These are phyloP conservation scores for Laothoe populi DNA, from an alignment of 2,888 invertebrate genomes.

Conservation along the genomic window DNA sequence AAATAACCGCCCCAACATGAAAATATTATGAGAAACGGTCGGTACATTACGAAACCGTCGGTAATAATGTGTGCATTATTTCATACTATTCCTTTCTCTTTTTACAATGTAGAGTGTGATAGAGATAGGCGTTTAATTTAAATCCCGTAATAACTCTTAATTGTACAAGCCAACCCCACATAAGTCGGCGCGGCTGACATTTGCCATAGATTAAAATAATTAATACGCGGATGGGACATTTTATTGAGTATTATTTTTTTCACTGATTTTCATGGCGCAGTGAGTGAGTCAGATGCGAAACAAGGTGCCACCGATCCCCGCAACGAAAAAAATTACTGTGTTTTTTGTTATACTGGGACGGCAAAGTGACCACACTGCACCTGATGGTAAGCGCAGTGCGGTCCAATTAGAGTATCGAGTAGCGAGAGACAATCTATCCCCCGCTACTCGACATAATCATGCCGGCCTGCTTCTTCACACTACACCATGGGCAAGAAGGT, in stretches of 20 bases:
- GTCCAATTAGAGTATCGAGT: too few species aligned
- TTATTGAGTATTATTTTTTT: too few species aligned
- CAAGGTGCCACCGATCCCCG: too few species aligned
- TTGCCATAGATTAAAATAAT: conserved; percentile 22
- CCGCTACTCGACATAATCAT: too few species aligned
- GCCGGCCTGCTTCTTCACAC: too few species aligned
- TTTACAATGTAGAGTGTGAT: conserved; percentile 23
- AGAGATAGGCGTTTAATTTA: conserved; percentile 33
- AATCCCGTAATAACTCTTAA: conserved; percentile 35
- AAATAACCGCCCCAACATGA: not conserved
- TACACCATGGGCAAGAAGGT: too few species aligned
- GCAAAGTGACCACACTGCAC: too few species aligned
- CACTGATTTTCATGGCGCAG: not conserved
- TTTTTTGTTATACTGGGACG: too few species aligned
- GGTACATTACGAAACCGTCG: not conserved
- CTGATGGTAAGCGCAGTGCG: too few species aligned
- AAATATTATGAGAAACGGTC: conserved; percentile 4
- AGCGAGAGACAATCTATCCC: too few species aligned
- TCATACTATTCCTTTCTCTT: conserved; percentile 6
- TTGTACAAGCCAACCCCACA: conserved; percentile 37
- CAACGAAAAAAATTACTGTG: too few species aligned
- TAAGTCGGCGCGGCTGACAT: conserved; percentile 27
- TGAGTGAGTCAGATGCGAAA: too few species aligned
- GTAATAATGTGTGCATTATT: conserved; percentile 12
- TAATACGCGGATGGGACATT: conserved; percentile 5